Conservation (phyloP, 2,888 invertebrate genomes). For the Orchesellides sinensis region DNA sequence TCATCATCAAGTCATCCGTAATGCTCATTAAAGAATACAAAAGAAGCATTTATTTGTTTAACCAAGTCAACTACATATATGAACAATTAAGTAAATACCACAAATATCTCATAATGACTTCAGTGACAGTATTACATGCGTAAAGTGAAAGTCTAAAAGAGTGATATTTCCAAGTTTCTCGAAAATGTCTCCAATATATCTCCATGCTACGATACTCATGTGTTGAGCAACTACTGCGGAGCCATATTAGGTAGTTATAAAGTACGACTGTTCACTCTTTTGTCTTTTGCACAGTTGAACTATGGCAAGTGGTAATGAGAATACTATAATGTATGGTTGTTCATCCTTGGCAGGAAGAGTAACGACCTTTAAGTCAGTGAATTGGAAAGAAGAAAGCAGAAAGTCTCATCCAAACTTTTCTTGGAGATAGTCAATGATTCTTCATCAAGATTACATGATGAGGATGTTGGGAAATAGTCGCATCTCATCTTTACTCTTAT, state of each 20-base stretch:
- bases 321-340: slow-evolving; percentile 46
- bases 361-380: slow-evolving; percentile 68
- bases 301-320: slow-evolving; percentile 65
- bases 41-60: too few species aligned
- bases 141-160: slow-evolving; percentile 2
- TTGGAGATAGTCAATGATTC: slow-evolving; percentile 63
- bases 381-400: slow-evolving; percentile 57
- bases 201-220: too few species aligned
- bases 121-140: slow-evolving; percentile 6
- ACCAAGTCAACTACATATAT: too few species aligned
- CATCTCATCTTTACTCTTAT: slow-evolving; percentile 57
- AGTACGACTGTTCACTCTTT: too few species aligned
- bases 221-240: too few species aligned
- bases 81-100: too few species aligned
- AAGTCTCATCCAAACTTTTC: slow-evolving; percentile 60
- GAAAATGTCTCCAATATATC: background rate
- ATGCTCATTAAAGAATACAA: too few species aligned
- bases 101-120: slow-evolving; percentile 1
- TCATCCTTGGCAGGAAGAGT: slow-evolving; percentile 62
- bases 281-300: too few species aligned
- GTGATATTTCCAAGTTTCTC: slow-evolving; percentile 8
- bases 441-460: slow-evolving; percentile 65
- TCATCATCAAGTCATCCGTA: too few species aligned
- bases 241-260: too few species aligned
- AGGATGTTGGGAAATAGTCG: slow-evolving; percentile 63